These are phyloP conservation scores for Pelosia muscerda DNA, from an alignment of 2,888 invertebrate genomes.

Conservation along the genomic window DNA sequence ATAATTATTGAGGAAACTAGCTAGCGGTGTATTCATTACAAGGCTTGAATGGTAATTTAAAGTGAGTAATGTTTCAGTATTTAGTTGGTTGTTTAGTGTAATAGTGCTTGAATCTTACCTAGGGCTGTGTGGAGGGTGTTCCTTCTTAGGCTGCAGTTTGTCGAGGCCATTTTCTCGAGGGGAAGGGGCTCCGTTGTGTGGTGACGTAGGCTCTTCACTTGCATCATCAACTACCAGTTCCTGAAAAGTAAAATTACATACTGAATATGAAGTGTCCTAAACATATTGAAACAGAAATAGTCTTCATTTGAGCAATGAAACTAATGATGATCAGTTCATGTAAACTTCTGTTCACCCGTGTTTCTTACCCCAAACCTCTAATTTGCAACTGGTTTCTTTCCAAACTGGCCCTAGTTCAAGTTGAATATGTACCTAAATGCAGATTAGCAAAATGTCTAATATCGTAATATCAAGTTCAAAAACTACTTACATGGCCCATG, in stretches of 20 bases:
- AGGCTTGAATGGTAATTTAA: slow-evolving; percentile 18
- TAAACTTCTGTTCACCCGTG: too few relatives aligned
- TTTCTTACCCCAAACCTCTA: too few relatives aligned
- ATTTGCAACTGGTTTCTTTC: neutral
- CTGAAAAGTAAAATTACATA: slow-evolving; percentile 86
- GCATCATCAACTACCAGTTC: slow-evolving; percentile 98
- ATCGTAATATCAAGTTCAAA: neutral
- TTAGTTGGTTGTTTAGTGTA: slow-evolving; percentile 2
- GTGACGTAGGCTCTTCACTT: slow-evolving; percentile 95
- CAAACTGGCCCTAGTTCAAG: too few relatives aligned
- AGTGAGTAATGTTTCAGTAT: slow-evolving; percentile 16
- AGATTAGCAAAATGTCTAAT: neutral
- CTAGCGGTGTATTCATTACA: slow-evolving; percentile 30
- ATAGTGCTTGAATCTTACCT: slow-evolving; percentile 63
- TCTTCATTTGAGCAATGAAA: too few relatives aligned
- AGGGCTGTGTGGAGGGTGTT: slow-evolving; percentile 91
- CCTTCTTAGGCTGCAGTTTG: slow-evolving; percentile 92
- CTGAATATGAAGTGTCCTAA: neutral
- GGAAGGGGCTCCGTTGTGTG: slow-evolving; percentile 95
- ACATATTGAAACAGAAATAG: too few relatives aligned
- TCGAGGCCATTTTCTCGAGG: slow-evolving; percentile 95
- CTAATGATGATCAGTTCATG: too few relatives aligned
- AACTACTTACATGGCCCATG: slow-evolving; percentile 90
- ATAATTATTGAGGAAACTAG: slow-evolving; percentile 50
- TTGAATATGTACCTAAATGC: neutral